Evolutionary conservation across 2,888 invertebrate species (phyloP), one percentile per base, ranked within the genome.

Genomic region (Carcina quercana): DNA sequence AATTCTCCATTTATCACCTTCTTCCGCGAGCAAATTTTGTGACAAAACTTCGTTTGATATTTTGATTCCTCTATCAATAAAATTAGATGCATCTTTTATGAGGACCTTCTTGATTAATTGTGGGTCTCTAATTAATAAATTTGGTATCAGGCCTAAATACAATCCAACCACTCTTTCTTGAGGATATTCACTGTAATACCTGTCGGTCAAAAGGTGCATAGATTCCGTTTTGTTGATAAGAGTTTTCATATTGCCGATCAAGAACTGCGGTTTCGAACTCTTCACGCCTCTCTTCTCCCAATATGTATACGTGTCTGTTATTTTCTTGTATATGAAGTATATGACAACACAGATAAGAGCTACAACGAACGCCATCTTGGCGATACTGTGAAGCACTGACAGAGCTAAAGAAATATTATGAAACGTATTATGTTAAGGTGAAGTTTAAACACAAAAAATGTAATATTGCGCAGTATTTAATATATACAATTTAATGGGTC

Each of bases 121-220:
- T 13, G 66, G 45, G 37, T 75, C 73, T 10, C 62, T 45, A 8
- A 75, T 35, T 2, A 72, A 22, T 8, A 74, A 22, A 22, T 46
- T 42, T 0, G 70, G 72, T 3, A 51, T 52, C 0, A 59, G 60
- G 51, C 66, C 56, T 35, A 61, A 58, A 15, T 57, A 73, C 0
- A 70, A 5, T 1, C 74, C 74, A 1, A 74, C 57, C 1, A 68
- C 46, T 46, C 67, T 70, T 38, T 69, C 71, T 3, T 65, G 44
- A 0, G 63, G 59, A 30, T 42, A 72, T 2, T 40, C 32, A 0
- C 56, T 24, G 30, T 73, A 72, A 64, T 37, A 20, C 62, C 54
- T 27, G 3, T 14, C 14, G 3, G 21, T 53, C 43, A 4, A 56
- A 38, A 1, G 62, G 36, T 1, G 40, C 17, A 1, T 47, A 51